These are phyloP conservation scores for Dermolepida albohirtum DNA, from an alignment of 2,888 invertebrate genomes.

Conservation along the genomic window DNA sequence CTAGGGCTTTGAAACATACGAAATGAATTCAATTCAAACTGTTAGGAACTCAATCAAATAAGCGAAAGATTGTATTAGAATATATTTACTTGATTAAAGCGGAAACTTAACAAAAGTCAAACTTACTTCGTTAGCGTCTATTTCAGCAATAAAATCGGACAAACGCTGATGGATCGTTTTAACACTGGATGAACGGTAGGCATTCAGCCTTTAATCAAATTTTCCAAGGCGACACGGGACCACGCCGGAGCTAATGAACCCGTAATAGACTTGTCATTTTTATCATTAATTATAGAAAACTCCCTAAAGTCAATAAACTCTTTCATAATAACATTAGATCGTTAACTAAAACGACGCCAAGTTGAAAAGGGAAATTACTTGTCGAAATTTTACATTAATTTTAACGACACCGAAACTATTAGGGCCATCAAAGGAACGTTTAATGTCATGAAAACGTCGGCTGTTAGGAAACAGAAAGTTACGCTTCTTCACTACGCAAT, in stretches of 20 bases:
- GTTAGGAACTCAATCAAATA: too few species aligned
- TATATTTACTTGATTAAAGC: too few species aligned
- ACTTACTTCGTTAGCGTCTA: not conserved
- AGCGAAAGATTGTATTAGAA: too few species aligned
- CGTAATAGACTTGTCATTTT: constrained; percentile 42
- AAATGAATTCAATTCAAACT: too few species aligned
- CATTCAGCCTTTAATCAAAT: constrained; percentile 19
- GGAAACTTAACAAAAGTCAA: constrained; percentile 2
- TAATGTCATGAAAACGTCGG: constrained; percentile 2
- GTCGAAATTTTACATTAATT: constrained; percentile 36
- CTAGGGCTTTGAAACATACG: too few species aligned
- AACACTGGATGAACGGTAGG: constrained; percentile 6
- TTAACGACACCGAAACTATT: constrained; percentile 28
- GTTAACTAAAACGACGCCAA: constrained; percentile 24
- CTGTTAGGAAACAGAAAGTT: constrained; percentile 17
- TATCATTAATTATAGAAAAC: constrained; percentile 41
- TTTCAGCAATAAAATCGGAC: not conserved
- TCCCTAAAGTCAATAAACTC: constrained; percentile 39
- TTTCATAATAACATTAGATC: constrained; percentile 25
- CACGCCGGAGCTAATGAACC: constrained; percentile 36
- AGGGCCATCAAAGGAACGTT: constrained; percentile 20
- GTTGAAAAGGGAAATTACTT: constrained; percentile 32
- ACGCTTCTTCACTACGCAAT: constrained; percentile 8
- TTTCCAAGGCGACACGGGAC: constrained; percentile 3
- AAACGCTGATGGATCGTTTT: constrained; percentile 12